A percentile compares a stretch with the other conserved stretches of the same genome.
These are phyloP conservation scores for Cyrtorhinus lividipennis DNA, from an alignment of 1,140 invertebrate genomes.

Conservation along the genomic window DNA sequence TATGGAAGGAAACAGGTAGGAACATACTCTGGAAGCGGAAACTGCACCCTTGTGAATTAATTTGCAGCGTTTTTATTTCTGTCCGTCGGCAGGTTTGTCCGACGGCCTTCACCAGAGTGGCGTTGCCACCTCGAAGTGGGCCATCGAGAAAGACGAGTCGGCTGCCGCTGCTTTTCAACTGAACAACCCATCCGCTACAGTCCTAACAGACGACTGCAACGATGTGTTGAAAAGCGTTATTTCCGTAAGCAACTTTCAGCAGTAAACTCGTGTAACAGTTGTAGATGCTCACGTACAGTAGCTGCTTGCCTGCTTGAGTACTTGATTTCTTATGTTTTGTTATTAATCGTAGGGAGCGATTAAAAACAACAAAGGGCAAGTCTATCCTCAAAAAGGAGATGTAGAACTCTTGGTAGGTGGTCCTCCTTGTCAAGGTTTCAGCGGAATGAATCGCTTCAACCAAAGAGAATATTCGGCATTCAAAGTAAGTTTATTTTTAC, in stretches of 20 bases:
- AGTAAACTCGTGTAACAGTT: neutral
- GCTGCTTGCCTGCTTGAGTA: neutral
- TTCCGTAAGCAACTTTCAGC: slow-evolving; percentile 34
- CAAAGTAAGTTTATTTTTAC: slow-evolving; percentile 39
- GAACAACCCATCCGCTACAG: slow-evolving; percentile 57
- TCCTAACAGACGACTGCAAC: slow-evolving; percentile 75
- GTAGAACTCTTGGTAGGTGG: slow-evolving; percentile 76
- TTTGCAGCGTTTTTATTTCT: no score
- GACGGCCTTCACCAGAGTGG: slow-evolving; percentile 58
- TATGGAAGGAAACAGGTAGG: no score
- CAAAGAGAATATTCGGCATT: slow-evolving; percentile 73
- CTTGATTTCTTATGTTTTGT: neutral
- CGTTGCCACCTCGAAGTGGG: slow-evolving; percentile 56
- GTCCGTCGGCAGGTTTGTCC: slow-evolving; percentile 39
- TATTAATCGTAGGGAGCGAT: neutral
- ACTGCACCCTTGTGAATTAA: no score
- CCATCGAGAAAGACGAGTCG: slow-evolving; percentile 62
- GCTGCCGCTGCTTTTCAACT: slow-evolving; percentile 65
- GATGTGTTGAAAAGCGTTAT: slow-evolving; percentile 48
- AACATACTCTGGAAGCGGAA: no score
- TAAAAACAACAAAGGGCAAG: slow-evolving; percentile 39
- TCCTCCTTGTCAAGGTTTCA: slow-evolving; percentile 85
- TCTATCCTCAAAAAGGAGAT: slow-evolving; percentile 59
- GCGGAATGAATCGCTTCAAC: slow-evolving; percentile 81
- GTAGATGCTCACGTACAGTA: neutral